Evolutionary conservation across 2,888 invertebrate species (phyloP).

Genomic region (Eilema sororculum): DNA sequence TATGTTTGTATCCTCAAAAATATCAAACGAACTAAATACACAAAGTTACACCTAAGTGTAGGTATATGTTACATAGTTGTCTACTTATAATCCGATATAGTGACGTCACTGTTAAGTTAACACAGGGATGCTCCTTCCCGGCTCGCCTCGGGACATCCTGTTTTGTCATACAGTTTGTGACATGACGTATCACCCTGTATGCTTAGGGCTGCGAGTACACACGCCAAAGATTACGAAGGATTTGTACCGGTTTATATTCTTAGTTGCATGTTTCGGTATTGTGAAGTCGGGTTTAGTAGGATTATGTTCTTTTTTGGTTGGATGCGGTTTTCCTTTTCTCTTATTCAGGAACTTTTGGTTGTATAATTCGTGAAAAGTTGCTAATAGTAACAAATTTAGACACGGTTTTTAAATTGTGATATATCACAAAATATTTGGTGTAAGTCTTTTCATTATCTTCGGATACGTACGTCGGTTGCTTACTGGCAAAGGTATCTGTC

Average conservation of each 20-base stretch:
- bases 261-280: constrained; percentile 30
- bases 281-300: constrained; percentile 21
- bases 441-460: too few relatives aligned
- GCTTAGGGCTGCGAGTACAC: constrained; percentile 49
- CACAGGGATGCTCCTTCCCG: constrained; percentile 55
- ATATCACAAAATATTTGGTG: not conserved
- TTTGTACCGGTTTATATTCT: constrained; percentile 42
- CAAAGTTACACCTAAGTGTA: too few relatives aligned
- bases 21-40: too few relatives aligned
- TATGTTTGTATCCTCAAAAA: too few relatives aligned
- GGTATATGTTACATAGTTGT: constrained; percentile 14
- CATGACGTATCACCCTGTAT: constrained; percentile 60
- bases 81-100: constrained; percentile 44
- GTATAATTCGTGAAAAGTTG: not conserved
- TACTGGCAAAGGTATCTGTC: too few relatives aligned
- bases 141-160: constrained; percentile 67
- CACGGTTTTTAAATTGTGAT: too few relatives aligned
- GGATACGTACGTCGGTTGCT: too few relatives aligned
- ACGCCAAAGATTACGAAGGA: constrained; percentile 46
- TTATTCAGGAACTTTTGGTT: not conserved
- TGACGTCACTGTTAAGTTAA: constrained; percentile 42
- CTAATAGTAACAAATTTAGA: not conserved
- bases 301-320: constrained; percentile 28
- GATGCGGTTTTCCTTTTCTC: not conserved
- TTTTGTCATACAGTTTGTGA: constrained; percentile 67